These are phyloP conservation scores for Clarias batrachus DNA, from an alignment of 2,113 vertebrate genomes.

Conservation along the genomic window DNA sequence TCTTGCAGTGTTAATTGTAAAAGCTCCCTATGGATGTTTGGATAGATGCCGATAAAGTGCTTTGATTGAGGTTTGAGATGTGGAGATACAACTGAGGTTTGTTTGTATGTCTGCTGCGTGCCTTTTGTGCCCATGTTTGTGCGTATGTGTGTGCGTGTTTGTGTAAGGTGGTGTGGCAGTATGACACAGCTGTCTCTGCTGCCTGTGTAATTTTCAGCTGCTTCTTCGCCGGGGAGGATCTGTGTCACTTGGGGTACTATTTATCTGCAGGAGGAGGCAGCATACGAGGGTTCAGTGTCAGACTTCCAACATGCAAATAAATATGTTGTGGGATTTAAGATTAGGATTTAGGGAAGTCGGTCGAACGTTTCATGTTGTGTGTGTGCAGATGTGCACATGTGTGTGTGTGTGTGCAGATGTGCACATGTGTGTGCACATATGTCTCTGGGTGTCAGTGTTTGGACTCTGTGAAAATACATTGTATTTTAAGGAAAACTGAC, in stretches of 20 bases:
- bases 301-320: slow-evolving; percentile 36
- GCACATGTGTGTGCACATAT: not conserved
- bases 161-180: slow-evolving; percentile 14
- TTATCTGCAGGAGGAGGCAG: slow-evolving; percentile 57
- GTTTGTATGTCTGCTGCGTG: not conserved
- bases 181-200: slow-evolving; percentile 58
- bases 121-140: not conserved
- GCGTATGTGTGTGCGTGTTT: not conserved
- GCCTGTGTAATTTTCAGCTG: slow-evolving; percentile 64
- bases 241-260: slow-evolving; percentile 65
- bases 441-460: not conserved
- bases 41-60: not conserved
- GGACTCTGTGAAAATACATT: too few species aligned
- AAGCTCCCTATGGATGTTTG: not conserved
- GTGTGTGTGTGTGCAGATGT: not conserved
- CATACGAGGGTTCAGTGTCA: slow-evolving; percentile 44
- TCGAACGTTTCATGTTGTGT: not conserved
- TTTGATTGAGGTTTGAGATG: not conserved
- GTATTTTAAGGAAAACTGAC: too few species aligned
- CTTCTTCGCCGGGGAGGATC: slow-evolving; percentile 58
- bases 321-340: not conserved
- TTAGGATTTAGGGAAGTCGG: not conserved
- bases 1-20: not conserved
- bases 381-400: not conserved
- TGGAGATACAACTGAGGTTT: not conserved